Base-by-base conservation (phyloP, 2,113 vertebrate species). In the Apaloderma vittatum region DNA sequence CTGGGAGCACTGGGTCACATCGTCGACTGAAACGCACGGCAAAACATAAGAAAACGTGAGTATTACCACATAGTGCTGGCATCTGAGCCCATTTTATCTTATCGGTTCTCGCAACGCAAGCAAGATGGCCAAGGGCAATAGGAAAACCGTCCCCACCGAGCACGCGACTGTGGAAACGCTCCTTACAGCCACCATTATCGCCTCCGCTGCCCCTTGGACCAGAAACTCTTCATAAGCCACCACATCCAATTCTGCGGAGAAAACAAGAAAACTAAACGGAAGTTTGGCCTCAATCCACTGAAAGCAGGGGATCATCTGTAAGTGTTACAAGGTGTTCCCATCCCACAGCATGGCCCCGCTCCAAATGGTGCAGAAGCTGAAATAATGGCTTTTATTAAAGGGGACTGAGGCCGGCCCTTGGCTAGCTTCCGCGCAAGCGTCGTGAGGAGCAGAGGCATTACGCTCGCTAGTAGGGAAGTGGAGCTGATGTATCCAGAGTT, bases 311-410 rank as follows among this genome's bases (percentile, higher is more conserved):
- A 87, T 95, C 86, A 43, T 94, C 86, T 55, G 6, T 77, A 63
- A 94, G 79, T 22, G 55, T 34, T 89, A 73, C 91, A 91, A 96
- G 91, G 95, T 94, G 95, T n/a, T 95, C 89, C 70, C 72, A 51
- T 86, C 83, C 95, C 34, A 36, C 7, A 0, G 4, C 9, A 26
- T 62, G 83, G 88, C 93, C 3, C 0, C 40, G 11, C 79, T 97
- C 94, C 95, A 94, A 71, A 34, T 3, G 13, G 21, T 8, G 52
- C 83, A 88, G 95, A 36, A 80, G 86, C 79, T 88, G 80, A 54
- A 96, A 84, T 77, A 84, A 77, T 52, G 76, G 83, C 55, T 94
- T 86, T 91, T 55, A 67, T 79, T 71, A 40, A 66, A 54, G 72
- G 46, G n/a, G 79, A 80, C 49, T 2, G 51, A 49, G 67, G 82